phyloP scores from a whole-genome alignment of 2,888 invertebrate genomes.

The Nesidiocoris tenuis region DNA sequence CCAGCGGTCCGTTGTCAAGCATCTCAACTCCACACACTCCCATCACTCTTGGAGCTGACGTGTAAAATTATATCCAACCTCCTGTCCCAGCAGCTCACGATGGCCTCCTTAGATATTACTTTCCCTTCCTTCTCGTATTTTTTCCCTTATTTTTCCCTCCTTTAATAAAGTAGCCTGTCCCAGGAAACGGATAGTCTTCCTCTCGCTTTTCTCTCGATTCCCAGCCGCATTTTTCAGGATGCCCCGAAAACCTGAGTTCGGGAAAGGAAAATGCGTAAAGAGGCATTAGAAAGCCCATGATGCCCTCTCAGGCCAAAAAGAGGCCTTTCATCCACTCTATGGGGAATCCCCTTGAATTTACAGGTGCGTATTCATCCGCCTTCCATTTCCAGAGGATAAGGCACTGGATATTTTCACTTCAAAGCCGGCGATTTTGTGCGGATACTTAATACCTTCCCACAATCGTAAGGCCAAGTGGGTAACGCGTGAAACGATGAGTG shows the following conservation, averaged over 20 bases:
- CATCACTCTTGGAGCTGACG: conserved; percentile 37
- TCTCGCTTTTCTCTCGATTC: conserved; percentile 2
- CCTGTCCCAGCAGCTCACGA: conserved; percentile 10
- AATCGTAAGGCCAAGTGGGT: not conserved
- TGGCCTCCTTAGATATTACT: conserved; percentile 42
- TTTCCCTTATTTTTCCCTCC: not conserved
- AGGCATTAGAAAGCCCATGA: conserved; percentile 30
- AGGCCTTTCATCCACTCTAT: conserved; percentile 18
- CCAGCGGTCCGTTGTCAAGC: not conserved
- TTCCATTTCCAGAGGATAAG: not conserved
- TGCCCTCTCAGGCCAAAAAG: conserved; percentile 10
- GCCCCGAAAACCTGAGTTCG: not conserved
- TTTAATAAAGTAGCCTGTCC: conserved; percentile 40
- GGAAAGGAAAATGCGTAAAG: conserved; percentile 33
- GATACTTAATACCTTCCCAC: not conserved
- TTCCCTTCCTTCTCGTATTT: conserved; percentile 5
- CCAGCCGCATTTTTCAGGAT: conserved; percentile 2
- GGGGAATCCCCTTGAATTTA: conserved; percentile 26
- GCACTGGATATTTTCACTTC: not conserved
- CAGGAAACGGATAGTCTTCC: conserved; percentile 36
- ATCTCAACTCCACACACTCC: not conserved
- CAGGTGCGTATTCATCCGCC: conserved; percentile 27
- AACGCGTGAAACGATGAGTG: not conserved
- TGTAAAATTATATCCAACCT: conserved; percentile 40
- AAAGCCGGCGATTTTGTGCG: not conserved